phyloP scores from a whole-genome alignment of 2,113 vertebrate species.

The Tyto alba region DNA sequence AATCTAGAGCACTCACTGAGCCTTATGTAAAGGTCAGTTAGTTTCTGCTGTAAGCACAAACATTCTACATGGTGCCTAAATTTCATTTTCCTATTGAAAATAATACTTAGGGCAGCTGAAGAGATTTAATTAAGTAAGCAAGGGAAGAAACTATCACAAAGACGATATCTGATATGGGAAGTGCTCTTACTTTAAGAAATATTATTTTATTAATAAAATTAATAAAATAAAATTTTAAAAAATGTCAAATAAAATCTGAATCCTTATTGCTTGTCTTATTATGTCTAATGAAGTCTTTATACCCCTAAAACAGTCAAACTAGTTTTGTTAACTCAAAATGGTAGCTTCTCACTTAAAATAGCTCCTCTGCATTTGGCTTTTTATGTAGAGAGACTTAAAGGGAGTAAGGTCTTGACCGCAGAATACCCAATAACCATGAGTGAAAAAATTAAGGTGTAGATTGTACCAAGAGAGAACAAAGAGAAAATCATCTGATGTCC shows the following conservation, averaged over 20 bases:
- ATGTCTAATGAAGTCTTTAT: background rate
- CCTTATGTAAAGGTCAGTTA: conserved; percentile 22
- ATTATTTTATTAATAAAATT: no score
- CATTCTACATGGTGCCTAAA: background rate
- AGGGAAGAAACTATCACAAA: background rate
- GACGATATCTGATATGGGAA: background rate
- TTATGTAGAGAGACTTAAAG: background rate
- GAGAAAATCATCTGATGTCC: background rate
- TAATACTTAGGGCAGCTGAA: background rate
- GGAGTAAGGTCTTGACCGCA: background rate
- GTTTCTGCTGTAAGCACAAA: conserved; percentile 35
- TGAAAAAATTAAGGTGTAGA: background rate
- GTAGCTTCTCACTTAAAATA: background rate
- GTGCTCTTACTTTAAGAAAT: background rate
- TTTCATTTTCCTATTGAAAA: background rate
- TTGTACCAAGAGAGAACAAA: background rate
- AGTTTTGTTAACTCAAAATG: background rate
- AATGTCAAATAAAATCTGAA: background rate
- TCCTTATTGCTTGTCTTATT: background rate
- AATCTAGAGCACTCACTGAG: background rate
- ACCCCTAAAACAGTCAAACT: background rate
- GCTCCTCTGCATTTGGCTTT: background rate
- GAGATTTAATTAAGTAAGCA: background rate
- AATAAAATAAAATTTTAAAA: background rate
- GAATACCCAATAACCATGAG: background rate